Conservation (phyloP, 2,888 invertebrate genomes). For the Alentia gelatinosa region DNA sequence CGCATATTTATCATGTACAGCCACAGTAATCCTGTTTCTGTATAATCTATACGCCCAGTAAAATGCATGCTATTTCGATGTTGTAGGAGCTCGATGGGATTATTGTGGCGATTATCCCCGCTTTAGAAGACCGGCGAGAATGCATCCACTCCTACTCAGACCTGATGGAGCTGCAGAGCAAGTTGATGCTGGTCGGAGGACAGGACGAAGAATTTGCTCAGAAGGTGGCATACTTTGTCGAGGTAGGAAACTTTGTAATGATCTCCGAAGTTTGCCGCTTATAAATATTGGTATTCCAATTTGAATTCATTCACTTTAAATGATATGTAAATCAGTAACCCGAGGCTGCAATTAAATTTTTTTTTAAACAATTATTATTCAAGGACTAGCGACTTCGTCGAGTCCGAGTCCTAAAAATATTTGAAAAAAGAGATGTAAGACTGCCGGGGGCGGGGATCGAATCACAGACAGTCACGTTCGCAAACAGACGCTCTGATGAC, state of each 20-base stretch:
- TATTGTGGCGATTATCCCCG: background rate
- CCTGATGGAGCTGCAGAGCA: conserved; percentile 75
- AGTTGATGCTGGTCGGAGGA: conserved; percentile 77
- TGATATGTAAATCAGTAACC: background rate
- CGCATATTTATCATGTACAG: background rate
- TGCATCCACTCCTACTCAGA: conserved; percentile 64
- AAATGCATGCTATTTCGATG: background rate
- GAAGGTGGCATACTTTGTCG: conserved; percentile 70
- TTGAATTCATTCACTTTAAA: background rate
- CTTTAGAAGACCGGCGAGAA: background rate
- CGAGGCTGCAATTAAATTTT: background rate
- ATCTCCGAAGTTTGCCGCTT: background rate
- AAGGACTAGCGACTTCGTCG: background rate
- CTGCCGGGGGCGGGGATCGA: too few relatives aligned
- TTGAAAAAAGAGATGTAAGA: background rate
- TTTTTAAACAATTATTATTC: background rate
- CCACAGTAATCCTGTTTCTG: background rate
- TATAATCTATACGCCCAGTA: too few relatives aligned
- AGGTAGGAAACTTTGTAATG: conserved; percentile 61
- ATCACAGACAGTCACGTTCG: too few relatives aligned
- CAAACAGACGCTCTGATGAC: too few relatives aligned
- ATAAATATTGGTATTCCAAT: too few relatives aligned
- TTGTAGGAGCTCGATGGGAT: background rate
- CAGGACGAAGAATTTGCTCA: conserved; percentile 72
- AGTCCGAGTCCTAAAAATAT: background rate